Percentiles rank a stretch among this genome's conserved stretches.
phyloP scores from a whole-genome alignment of 2,113 vertebrate genomes.

The Xiphophorus couchianus region DNA sequence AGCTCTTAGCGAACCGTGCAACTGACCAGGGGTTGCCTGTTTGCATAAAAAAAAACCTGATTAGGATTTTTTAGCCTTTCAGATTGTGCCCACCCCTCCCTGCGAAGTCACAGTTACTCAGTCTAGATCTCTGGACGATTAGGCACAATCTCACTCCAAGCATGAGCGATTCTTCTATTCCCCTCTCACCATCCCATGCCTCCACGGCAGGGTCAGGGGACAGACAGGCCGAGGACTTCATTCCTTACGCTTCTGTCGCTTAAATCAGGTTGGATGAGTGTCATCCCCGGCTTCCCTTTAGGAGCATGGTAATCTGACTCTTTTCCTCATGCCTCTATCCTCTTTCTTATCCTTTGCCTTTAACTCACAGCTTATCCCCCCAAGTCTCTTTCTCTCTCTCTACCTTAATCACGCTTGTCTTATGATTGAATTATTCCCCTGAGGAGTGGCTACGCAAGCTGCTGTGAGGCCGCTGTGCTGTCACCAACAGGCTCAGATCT shows the following conservation, averaged over 20 bases:
- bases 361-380: slow-evolving; percentile 39
- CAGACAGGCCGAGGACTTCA: slow-evolving; percentile 61
- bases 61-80: slow-evolving; percentile 71
- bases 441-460: slow-evolving; percentile 52
- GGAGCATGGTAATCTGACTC: slow-evolving; percentile 70
- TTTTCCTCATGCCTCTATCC: slow-evolving; percentile 56
- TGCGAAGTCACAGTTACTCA: slow-evolving; percentile 65
- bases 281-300: slow-evolving; percentile 65
- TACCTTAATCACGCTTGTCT: slow-evolving; percentile 56
- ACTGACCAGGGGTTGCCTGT: slow-evolving; percentile 11
- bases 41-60: slow-evolving; percentile 45
- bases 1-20: slow-evolving; percentile 25
- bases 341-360: slow-evolving; percentile 43
- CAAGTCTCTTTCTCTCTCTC: slow-evolving; percentile 39
- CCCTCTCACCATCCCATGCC: slow-evolving; percentile 45
- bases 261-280: slow-evolving; percentile 76
- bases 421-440: slow-evolving; percentile 75
- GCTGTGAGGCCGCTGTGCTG: slow-evolving; percentile 48
- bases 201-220: slow-evolving; percentile 62
- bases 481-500: slow-evolving; percentile 54
- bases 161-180: slow-evolving; percentile 65
- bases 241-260: slow-evolving; percentile 79
- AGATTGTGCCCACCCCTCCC: slow-evolving; percentile 44
- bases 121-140: slow-evolving; percentile 63
- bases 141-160: slow-evolving; percentile 74